A percentile compares a stretch with the other conserved stretches of the same genome.
Evolutionary conservation across 2,888 invertebrate species (phyloP).

Genomic region (Polymixis lichenea): DNA sequence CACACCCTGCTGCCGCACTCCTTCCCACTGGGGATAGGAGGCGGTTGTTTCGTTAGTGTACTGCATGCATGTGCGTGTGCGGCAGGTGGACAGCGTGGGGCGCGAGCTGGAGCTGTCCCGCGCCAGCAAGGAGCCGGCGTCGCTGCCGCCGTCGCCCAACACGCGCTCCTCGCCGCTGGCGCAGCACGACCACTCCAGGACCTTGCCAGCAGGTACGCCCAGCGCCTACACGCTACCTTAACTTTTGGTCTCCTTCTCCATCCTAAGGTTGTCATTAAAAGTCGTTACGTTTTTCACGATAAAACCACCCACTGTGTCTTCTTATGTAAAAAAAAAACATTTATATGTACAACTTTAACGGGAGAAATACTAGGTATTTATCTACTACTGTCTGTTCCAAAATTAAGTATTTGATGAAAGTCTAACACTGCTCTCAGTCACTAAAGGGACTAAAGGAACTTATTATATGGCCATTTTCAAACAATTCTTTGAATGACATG

Average conservation of each 20-base stretch:
- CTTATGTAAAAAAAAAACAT: too few relatives aligned
- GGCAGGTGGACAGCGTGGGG: constrained; percentile 78
- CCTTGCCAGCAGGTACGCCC: constrained; percentile 70
- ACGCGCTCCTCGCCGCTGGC: constrained; percentile 82
- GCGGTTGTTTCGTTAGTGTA: neutral
- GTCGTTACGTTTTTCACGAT: neutral
- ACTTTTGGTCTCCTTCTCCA: neutral
- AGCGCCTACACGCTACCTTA: neutral
- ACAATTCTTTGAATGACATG: too few relatives aligned
- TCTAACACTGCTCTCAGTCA: too few relatives aligned
- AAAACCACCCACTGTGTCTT: neutral
- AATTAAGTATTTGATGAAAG: too few relatives aligned
- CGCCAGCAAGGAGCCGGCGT: constrained; percentile 79
- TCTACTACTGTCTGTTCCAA: too few relatives aligned
- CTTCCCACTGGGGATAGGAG: too few relatives aligned
- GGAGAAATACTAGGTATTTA: too few relatives aligned
- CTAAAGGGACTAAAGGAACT: too few relatives aligned
- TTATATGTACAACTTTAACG: too few relatives aligned
- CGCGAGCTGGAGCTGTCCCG: constrained; percentile 65
- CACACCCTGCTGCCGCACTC: too few relatives aligned
- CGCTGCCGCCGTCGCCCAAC: constrained; percentile 91
- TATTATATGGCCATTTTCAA: too few relatives aligned
- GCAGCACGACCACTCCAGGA: constrained; percentile 76
- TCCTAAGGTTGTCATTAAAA: neutral
- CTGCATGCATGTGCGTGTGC: too few relatives aligned